These are phyloP conservation scores for Priocnemis perturbator DNA, from an alignment of 2,888 invertebrate species.

Conservation along the genomic window DNA sequence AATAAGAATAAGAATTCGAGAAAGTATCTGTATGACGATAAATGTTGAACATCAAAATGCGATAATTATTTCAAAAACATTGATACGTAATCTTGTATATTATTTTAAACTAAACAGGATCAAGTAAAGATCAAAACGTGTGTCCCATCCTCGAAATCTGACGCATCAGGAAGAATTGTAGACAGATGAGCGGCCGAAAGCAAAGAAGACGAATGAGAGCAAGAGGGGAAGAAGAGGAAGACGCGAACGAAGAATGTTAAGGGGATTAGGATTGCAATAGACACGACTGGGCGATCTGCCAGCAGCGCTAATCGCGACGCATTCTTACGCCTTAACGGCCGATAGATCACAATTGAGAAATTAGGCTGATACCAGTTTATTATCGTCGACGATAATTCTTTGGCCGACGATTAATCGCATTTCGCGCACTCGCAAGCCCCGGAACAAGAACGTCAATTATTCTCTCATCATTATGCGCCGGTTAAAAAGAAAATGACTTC, in stretches of 20 bases:
- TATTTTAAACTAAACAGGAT: no score
- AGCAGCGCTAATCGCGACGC: constrained; percentile 50
- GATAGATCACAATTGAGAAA: constrained; percentile 48
- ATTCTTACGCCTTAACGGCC: constrained; percentile 47
- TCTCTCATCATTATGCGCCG: no score
- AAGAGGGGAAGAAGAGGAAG: constrained; percentile 15
- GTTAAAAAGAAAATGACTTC: no score
- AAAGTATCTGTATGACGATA: no score
- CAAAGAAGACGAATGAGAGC: constrained; percentile 11
- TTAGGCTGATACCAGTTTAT: constrained; percentile 32
- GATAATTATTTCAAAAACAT: no score
- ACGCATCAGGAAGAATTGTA: neutral
- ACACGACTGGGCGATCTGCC: constrained; percentile 46
- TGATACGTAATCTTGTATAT: no score
- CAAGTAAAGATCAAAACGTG: neutral
- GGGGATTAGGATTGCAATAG: constrained; percentile 43
- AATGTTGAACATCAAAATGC: no score
- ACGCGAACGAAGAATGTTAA: constrained; percentile 26
- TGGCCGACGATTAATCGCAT: neutral
- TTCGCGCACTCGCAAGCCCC: no score
- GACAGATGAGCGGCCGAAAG: constrained; percentile 19
- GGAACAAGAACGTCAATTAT: no score
- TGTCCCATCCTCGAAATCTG: no score
- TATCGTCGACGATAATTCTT: constrained; percentile 7
- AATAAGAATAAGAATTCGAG: no score